Conservation (phyloP, 2,888 invertebrate genomes). For the Mesochorus sp. region DNA sequence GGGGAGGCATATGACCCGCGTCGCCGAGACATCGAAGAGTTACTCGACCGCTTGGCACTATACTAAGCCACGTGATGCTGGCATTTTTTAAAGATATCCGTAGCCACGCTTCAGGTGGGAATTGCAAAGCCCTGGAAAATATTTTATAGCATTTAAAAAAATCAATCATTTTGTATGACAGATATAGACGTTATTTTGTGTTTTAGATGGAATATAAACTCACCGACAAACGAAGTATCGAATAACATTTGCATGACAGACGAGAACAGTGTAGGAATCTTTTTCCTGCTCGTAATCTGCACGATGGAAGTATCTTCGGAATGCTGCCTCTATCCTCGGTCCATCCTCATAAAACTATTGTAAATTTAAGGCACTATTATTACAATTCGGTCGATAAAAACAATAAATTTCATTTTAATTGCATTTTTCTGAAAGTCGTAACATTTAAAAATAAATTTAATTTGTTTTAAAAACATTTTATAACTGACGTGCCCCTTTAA, state of each 20-base stretch:
- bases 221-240: constrained; percentile 96
- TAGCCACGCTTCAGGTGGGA: constrained; percentile 98
- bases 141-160: too few species aligned
- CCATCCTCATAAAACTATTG: constrained; percentile 97
- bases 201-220: constrained; percentile 69
- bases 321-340: constrained; percentile 97
- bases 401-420: too few species aligned
- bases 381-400: too few species aligned
- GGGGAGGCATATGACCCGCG: constrained; percentile 93
- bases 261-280: constrained; percentile 94
- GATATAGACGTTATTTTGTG: background rate
- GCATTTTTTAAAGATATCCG: constrained; percentile 95
- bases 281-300: constrained; percentile 91
- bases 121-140: constrained; percentile 93
- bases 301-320: constrained; percentile 95
- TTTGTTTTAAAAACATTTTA: too few species aligned
- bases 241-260: constrained; percentile 99
- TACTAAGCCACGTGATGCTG: constrained; percentile 95
- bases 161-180: background rate
- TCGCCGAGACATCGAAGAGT: constrained; percentile 92
- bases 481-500: too few species aligned
- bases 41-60: constrained; percentile 94
- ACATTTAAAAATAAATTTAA: too few species aligned
- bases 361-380: constrained; percentile 78
- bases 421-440: background rate